Conservation (phyloP, 1,140 invertebrate species). For the Ctenoplectra terminalis region DNA sequence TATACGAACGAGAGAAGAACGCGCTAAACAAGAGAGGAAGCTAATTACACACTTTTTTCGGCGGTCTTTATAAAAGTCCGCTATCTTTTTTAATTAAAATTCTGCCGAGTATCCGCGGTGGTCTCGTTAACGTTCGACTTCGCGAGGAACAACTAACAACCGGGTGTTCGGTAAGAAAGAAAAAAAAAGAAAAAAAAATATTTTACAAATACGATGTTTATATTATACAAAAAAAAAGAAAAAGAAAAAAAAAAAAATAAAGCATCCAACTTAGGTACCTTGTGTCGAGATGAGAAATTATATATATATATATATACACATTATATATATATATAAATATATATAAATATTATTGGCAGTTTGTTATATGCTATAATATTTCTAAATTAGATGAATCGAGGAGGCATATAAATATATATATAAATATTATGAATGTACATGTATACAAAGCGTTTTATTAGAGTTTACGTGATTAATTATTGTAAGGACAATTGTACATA, state of each 20-base stretch:
- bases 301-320: conserved; percentile 69
- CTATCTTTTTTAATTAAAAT: conserved; percentile 63
- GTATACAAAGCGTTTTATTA: conserved; percentile 78
- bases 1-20: conserved; percentile 26
- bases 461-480: conserved; percentile 69
- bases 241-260: conserved; percentile 34
- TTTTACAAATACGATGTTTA: conserved; percentile 70
- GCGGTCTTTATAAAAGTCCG: conserved; percentile 61
- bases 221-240: conserved; percentile 60
- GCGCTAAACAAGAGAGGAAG: conserved; percentile 65
- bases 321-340: conserved; percentile 68
- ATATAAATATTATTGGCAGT: conserved; percentile 64
- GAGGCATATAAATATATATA: conserved; percentile 72
- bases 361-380: conserved; percentile 77
- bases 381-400: conserved; percentile 73
- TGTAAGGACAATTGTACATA: conserved; percentile 70
- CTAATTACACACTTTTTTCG: conserved; percentile 67
- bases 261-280: conserved; percentile 72
- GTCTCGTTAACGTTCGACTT: conserved; percentile 26
- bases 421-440: conserved; percentile 43
- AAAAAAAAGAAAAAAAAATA: conserved; percentile 44
- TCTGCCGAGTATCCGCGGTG: conserved; percentile 33
- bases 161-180: conserved; percentile 18
- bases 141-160: neutral
- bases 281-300: conserved; percentile 62